Conservation (phyloP, 2,797 vertebrate species). For the Arnoldichthys spilopterus region DNA sequence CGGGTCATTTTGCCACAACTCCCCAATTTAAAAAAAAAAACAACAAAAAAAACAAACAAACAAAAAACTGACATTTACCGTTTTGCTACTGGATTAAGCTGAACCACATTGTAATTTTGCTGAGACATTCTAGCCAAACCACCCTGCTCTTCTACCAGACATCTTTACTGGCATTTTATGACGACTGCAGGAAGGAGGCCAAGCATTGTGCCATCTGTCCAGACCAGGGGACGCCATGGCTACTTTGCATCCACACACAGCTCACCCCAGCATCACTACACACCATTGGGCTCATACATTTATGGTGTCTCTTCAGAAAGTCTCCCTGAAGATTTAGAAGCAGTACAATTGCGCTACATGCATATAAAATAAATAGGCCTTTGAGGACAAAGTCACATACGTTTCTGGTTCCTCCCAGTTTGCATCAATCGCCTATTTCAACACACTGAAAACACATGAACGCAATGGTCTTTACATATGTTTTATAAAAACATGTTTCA, state of each 20-base stretch:
- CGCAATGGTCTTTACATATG: too few relatives aligned
- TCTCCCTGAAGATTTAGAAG: conserved; percentile 30
- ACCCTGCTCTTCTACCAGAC: not conserved
- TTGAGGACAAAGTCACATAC: conserved; percentile 13
- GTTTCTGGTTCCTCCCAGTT: not conserved
- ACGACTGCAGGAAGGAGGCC: conserved; percentile 41
- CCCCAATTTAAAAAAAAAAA: not conserved
- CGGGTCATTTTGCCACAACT: not conserved
- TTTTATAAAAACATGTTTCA: too few relatives aligned
- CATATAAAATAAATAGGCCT: conserved; percentile 30
- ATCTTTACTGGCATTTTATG: conserved; percentile 47
- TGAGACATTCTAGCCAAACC: not conserved
- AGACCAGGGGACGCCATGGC: conserved; percentile 37
- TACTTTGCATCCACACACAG: conserved; percentile 26
- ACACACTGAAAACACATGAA: too few relatives aligned
- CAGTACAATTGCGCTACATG: conserved; percentile 20
- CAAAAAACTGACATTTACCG: too few relatives aligned
- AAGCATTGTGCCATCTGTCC: conserved; percentile 55
- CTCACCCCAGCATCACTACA: conserved; percentile 31
- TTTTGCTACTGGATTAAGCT: not conserved
- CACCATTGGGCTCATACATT: conserved; percentile 35
- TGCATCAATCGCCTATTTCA: not conserved
- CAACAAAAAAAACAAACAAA: not conserved
- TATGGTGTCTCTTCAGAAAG: conserved; percentile 16
- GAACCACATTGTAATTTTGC: not conserved